Conservation (phyloP, 2,113 vertebrate species). For the Rhagologus leucostigma region DNA sequence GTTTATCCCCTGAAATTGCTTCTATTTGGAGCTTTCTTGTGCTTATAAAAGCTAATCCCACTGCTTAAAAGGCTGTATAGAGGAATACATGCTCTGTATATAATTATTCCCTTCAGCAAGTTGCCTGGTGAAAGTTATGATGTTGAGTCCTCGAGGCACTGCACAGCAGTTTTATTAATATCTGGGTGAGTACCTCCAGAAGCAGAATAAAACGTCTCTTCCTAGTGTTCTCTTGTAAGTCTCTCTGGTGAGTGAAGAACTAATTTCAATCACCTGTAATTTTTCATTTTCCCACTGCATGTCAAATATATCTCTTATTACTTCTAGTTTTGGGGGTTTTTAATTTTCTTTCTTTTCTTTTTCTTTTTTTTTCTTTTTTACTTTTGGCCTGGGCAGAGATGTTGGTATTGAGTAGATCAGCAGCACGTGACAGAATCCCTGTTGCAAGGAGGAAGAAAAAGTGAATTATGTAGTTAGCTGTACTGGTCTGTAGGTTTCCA, state of each 20-base stretch:
- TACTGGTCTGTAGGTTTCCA: constrained; percentile 51
- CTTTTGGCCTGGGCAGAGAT: background rate
- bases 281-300: background rate
- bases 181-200: background rate
- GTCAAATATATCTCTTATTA: background rate
- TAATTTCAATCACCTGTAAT: background rate
- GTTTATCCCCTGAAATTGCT: constrained; percentile 43
- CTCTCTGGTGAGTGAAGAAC: background rate
- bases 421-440: background rate
- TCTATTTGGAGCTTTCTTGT: constrained; percentile 40
- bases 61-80: constrained; percentile 12
- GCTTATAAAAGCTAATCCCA: constrained; percentile 29
- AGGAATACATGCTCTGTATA: constrained; percentile 28
- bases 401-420: background rate
- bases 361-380: background rate
- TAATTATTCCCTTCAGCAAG: background rate
- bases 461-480: constrained; percentile 50
- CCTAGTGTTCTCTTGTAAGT: background rate
- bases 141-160: background rate
- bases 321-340: background rate
- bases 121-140: background rate
- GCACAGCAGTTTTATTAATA: background rate
- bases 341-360: no score
- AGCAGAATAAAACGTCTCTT: background rate
- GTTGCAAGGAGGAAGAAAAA: constrained; percentile 16